Conservation (phyloP, 2,888 invertebrate species). For the Hecatera dysodea region DNA sequence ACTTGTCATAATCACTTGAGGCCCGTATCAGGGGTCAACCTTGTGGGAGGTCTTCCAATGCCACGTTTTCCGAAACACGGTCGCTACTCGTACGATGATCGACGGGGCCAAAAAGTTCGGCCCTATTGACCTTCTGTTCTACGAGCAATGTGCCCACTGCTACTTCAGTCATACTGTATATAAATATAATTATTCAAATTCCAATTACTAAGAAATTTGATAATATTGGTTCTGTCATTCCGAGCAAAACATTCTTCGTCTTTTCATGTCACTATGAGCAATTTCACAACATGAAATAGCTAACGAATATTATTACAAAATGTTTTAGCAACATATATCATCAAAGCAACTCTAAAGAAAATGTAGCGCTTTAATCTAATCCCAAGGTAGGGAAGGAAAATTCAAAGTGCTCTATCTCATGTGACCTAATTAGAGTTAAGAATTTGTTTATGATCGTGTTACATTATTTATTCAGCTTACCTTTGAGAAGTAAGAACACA, state of each 20-base stretch:
- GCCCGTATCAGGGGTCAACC: too few relatives aligned
- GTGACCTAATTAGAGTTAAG: conserved; percentile 29
- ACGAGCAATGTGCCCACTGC: too few relatives aligned
- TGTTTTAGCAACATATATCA: conserved; percentile 8
- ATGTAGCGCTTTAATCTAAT: conserved; percentile 24
- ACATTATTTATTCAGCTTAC: conserved; percentile 15
- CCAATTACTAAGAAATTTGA: too few relatives aligned
- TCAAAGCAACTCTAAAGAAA: conserved; percentile 32
- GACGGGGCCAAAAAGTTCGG: too few relatives aligned
- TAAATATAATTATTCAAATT: too few relatives aligned
- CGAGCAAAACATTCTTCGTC: not conserved
- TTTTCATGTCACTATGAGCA: not conserved
- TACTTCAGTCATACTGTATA: too few relatives aligned
- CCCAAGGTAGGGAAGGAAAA: not conserved
- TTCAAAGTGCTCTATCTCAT: conserved; percentile 19
- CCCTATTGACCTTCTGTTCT: too few relatives aligned
- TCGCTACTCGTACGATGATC: too few relatives aligned
- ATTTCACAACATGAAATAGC: not conserved
- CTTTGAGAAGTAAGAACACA: conserved; percentile 11
- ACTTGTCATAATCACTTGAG: too few relatives aligned
- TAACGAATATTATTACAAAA: conserved; percentile 2
- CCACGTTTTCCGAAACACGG: too few relatives aligned
- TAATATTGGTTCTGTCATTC: not conserved
- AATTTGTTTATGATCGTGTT: not conserved
- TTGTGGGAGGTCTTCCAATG: too few relatives aligned